phyloP scores from a whole-genome alignment of 2,113 vertebrate genomes.

The Mixornis gularis region DNA sequence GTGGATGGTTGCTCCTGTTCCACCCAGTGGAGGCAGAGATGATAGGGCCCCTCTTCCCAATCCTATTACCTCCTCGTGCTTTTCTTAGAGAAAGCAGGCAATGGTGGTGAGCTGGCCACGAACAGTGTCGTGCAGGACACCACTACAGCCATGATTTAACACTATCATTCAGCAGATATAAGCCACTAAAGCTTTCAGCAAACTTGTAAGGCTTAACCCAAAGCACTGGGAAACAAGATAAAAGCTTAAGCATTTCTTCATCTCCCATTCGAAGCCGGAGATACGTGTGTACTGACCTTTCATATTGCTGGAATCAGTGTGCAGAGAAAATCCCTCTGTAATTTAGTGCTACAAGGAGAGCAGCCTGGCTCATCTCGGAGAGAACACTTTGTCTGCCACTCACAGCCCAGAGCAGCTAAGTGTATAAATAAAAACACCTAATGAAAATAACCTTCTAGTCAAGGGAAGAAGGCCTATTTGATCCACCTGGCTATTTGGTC shows the following conservation, averaged over 20 bases:
- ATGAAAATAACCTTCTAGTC: not conserved
- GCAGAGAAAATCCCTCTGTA: slow-evolving; percentile 53
- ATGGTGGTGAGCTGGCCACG: not conserved
- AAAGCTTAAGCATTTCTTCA: slow-evolving; percentile 58
- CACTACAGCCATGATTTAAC: slow-evolving; percentile 7
- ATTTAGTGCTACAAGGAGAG: slow-evolving; percentile 41
- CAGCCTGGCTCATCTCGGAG: slow-evolving; percentile 24
- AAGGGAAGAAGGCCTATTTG: not conserved
- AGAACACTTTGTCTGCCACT: slow-evolving; percentile 16
- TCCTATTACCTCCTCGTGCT: not conserved
- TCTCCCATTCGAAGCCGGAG: not conserved
- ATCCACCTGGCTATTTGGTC: not conserved
- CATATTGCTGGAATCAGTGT: slow-evolving; percentile 4
- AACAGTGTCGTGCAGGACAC: slow-evolving; percentile 11
- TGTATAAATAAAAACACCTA: not conserved
- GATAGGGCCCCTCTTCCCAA: not conserved
- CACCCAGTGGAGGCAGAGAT: not conserved
- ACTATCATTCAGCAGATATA: slow-evolving; percentile 43
- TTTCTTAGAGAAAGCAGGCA: not conserved
- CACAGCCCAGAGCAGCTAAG: not conserved
- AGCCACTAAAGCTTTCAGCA: slow-evolving; percentile 55
- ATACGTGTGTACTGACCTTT: slow-evolving; percentile 63
- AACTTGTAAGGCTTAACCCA: slow-evolving; percentile 62
- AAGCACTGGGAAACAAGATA: slow-evolving; percentile 62
- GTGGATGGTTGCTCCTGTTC: not conserved